These are phyloP conservation scores for Numenius phaeopus DNA, from an alignment of 2,797 vertebrate species.

Conservation along the genomic window DNA sequence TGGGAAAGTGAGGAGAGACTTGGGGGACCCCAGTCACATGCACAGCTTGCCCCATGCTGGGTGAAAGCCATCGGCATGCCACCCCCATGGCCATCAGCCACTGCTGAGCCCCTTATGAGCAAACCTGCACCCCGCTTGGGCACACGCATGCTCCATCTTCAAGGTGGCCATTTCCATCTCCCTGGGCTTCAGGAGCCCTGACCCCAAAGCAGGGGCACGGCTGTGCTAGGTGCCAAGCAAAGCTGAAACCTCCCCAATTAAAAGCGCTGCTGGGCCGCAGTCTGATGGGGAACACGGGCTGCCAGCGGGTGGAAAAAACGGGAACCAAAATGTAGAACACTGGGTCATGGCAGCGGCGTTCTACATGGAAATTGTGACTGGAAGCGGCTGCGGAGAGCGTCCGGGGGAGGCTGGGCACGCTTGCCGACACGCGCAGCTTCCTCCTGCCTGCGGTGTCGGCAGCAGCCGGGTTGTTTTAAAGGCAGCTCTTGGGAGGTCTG, in stretches of 20 bases:
- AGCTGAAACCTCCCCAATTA: background rate
- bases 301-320: conserved; percentile 14
- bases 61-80: rapidly evolving
- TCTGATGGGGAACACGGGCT: background rate
- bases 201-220: background rate
- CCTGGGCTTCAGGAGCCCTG: background rate
- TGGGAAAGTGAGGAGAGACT: background rate
- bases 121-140: background rate
- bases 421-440: background rate
- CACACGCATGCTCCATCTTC: rapidly evolving
- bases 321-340: conserved; percentile 58
- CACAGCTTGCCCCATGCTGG: background rate
- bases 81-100: background rate
- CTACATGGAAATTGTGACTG: conserved; percentile 64
- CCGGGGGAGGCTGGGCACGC: background rate
- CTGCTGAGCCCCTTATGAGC: background rate
- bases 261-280: background rate
- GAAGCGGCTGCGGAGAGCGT: conserved; percentile 3
- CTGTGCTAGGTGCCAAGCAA: background rate
- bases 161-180: background rate
- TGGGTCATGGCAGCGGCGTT: conserved; percentile 45
- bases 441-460: background rate
- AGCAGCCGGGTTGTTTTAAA: background rate
- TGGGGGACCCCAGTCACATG: background rate
- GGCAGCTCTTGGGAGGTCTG: background rate